Evolutionary conservation across 2,797 vertebrate genomes (phyloP).

Genomic region (Sebastes melanostomus): DNA sequence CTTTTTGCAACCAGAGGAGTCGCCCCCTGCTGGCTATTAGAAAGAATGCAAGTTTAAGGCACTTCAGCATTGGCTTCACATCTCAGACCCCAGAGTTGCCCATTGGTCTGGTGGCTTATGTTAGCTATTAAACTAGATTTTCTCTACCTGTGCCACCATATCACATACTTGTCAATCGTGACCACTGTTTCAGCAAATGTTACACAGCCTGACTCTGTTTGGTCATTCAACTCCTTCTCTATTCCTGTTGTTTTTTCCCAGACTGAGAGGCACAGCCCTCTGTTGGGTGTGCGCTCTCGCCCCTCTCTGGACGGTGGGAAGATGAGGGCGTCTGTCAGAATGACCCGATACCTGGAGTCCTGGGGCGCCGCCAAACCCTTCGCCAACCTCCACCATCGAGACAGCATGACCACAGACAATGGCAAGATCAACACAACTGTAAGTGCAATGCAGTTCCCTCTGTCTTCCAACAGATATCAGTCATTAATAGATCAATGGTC

Average conservation of each 20-base stretch:
- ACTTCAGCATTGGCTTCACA: no score
- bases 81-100: no score
- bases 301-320: conserved; percentile 90
- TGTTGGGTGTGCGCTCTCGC: conserved; percentile 87
- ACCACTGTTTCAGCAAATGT: not conserved
- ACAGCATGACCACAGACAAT: conserved; percentile 97
- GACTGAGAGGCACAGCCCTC: conserved; percentile 92
- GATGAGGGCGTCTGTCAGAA: conserved; percentile 96
- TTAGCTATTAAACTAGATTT: no score
- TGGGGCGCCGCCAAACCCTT: conserved; percentile 99
- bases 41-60: no score
- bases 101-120: no score
- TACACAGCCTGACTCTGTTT: not conserved
- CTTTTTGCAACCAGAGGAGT: no score
- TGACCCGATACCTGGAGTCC: conserved; percentile 97
- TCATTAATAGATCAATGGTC: not conserved
- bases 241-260: conserved; percentile 49
- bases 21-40: no score
- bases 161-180: not conserved
- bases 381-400: conserved; percentile 94
- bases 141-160: not conserved
- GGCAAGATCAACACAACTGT: conserved; percentile 96
- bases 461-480: not conserved
- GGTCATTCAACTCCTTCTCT: not conserved
- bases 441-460: conserved; percentile 38